Percentiles rank a stretch among this genome's conserved stretches.
These are phyloP conservation scores for Hemibagrus wyckioides DNA, from an alignment of 2,113 vertebrate genomes.

Conservation along the genomic window DNA sequence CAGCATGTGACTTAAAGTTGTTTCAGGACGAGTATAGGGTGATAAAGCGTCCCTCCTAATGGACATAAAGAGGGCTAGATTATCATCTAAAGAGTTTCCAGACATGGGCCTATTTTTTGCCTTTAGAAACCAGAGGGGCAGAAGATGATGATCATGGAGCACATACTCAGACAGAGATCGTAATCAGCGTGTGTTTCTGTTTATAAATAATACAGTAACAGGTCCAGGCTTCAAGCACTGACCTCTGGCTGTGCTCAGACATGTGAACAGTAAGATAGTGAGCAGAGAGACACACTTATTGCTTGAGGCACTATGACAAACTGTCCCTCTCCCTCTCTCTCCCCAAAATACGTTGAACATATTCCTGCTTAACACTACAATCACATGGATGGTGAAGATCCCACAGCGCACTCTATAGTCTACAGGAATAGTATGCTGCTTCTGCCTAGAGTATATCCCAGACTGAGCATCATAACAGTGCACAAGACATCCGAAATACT, in stretches of 20 bases:
- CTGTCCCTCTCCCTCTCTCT: not conserved
- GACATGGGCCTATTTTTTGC: not conserved
- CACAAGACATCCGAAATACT: not conserved
- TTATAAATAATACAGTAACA: slow-evolving; percentile 24
- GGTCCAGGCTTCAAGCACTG: slow-evolving; percentile 26
- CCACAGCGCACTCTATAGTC: slow-evolving; percentile 13
- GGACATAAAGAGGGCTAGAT: not conserved
- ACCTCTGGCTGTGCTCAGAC: slow-evolving; percentile 20
- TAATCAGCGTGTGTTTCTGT: slow-evolving; percentile 12
- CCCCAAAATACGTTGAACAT: not conserved
- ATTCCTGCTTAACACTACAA: not conserved
- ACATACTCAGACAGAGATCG: slow-evolving; percentile 9
- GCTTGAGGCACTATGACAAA: slow-evolving; percentile 23
- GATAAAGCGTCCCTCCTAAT: not conserved
- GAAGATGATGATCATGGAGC: not conserved
- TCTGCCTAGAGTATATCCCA: too few relatives aligned
- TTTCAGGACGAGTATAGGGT: not conserved
- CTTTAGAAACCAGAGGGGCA: not conserved
- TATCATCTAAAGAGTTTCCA: not conserved
- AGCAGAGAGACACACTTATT: slow-evolving; percentile 14
- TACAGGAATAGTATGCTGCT: not conserved
- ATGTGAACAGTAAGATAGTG: slow-evolving; percentile 5
- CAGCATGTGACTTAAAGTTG: not conserved
- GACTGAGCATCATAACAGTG: not conserved
- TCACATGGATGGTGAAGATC: not conserved